These are phyloP conservation scores for Metaphire vulgaris DNA, from an alignment of 1,140 invertebrate species.

Conservation along the genomic window DNA sequence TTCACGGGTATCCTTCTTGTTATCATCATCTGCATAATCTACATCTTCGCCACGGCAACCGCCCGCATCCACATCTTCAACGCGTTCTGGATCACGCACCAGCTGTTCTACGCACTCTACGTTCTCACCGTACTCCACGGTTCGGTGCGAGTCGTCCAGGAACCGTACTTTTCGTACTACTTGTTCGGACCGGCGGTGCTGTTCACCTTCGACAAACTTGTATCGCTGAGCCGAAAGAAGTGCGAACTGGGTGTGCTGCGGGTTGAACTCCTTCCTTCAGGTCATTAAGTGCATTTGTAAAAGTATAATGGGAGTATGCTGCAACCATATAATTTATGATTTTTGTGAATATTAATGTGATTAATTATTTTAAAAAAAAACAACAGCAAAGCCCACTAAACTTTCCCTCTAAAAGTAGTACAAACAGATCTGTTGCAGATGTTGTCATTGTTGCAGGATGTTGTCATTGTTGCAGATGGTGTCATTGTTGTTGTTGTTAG, in stretches of 20 bases:
- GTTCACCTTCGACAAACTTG: slow-evolving; percentile 84
- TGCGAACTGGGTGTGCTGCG: slow-evolving; percentile 88
- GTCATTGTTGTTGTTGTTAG: too few species aligned
- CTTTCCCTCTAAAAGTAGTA: too few species aligned
- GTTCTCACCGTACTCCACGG: slow-evolving; percentile 86
- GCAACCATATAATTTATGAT: too few species aligned
- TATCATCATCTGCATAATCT: slow-evolving; percentile 88
- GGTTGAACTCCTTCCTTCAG: slow-evolving; percentile 90
- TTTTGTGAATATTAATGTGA: too few species aligned
- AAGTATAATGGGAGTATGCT: not conserved
- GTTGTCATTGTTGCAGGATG: too few species aligned
- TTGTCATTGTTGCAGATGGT: too few species aligned
- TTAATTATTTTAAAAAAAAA: too few species aligned
- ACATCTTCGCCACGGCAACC: slow-evolving; percentile 90
- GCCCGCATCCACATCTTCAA: slow-evolving; percentile 71
- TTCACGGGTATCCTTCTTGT: slow-evolving; percentile 90
- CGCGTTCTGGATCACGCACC: slow-evolving; percentile 90
- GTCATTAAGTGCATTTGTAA: slow-evolving; percentile 44
- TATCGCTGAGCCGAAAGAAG: slow-evolving; percentile 61
- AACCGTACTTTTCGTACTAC: slow-evolving; percentile 85
- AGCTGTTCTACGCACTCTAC: slow-evolving; percentile 83
- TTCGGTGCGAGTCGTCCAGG: slow-evolving; percentile 74
- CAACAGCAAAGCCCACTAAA: too few species aligned
- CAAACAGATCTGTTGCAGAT: too few species aligned
- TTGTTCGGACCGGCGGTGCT: slow-evolving; percentile 86